phyloP scores from a whole-genome alignment of 2,797 vertebrate species.

The Thripadectes ignobilis region DNA sequence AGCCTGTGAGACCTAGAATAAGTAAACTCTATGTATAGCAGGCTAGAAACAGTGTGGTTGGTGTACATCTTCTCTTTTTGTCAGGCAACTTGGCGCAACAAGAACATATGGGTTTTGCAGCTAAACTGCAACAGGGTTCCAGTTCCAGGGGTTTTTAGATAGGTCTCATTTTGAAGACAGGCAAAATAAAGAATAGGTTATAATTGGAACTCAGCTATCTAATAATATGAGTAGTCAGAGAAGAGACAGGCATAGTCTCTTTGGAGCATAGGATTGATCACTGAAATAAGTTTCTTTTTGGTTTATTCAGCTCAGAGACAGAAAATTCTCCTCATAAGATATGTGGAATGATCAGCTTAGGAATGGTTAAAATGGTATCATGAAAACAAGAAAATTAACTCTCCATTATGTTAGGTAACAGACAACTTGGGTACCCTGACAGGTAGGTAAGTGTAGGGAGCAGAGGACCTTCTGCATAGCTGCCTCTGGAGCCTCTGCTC shows the following conservation, averaged over 20 bases:
- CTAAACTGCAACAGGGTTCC: not conserved
- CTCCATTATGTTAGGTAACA: not conserved
- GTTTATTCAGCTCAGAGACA: not conserved
- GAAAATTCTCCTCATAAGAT: not conserved
- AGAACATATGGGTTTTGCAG: fast-evolving
- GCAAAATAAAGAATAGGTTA: not conserved
- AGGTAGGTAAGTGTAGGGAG: not conserved
- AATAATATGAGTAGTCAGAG: not conserved
- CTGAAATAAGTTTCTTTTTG: not conserved
- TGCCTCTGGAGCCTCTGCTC: not conserved
- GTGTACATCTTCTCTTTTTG: not conserved
- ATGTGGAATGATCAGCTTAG: not conserved
- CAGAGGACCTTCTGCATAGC: not conserved
- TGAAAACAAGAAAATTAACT: not conserved
- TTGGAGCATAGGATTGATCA: not conserved
- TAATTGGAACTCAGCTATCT: not conserved
- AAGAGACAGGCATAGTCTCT: not conserved
- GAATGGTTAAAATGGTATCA: not conserved
- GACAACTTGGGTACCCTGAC: not conserved
- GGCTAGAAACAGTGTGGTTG: not conserved
- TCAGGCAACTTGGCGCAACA: not conserved
- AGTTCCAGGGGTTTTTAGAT: not conserved
- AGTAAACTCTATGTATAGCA: not conserved
- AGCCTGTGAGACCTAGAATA: not conserved
- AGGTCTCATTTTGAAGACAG: not conserved